Evolutionary conservation across 2,113 vertebrate genomes (phyloP).

Genomic region (Catharus fuscescens): DNA sequence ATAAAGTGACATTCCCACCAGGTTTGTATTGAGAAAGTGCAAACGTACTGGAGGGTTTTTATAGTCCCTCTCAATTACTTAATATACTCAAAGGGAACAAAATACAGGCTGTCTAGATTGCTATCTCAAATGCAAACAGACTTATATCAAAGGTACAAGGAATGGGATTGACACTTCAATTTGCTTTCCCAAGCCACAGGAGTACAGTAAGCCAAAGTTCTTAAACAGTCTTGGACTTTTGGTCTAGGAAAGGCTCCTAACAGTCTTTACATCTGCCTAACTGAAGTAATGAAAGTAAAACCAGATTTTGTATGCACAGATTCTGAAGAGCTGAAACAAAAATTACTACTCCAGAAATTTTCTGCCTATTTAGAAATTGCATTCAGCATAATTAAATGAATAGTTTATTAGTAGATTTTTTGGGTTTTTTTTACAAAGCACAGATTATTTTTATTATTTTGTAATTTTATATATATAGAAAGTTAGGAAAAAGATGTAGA

Average conservation of each 20-base stretch:
- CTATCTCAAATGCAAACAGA: not conserved
- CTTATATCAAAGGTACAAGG: not conserved
- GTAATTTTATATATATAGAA: not conserved
- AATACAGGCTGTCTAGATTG: not conserved
- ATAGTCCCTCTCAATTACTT: not conserved
- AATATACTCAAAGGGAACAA: not conserved
- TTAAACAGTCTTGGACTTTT: not conserved
- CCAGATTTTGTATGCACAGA: not conserved
- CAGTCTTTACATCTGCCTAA: not conserved
- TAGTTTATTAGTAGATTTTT: not conserved
- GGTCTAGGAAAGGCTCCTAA: not conserved
- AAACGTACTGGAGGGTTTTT: not conserved
- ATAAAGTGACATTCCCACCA: rapidly evolving
- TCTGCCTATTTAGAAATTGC: not conserved
- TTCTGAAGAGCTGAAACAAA: not conserved
- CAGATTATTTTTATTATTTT: not conserved
- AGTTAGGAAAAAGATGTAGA: not conserved
- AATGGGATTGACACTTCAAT: not conserved
- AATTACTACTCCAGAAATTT: not conserved
- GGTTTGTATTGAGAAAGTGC: not conserved
- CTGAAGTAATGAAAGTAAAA: not conserved
- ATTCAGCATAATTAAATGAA: not conserved
- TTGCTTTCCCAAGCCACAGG: not conserved
- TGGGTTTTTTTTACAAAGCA: not conserved
- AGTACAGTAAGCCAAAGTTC: not conserved